phyloP scores from a whole-genome alignment of 2,113 vertebrate genomes.

The Verasper variegatus region DNA sequence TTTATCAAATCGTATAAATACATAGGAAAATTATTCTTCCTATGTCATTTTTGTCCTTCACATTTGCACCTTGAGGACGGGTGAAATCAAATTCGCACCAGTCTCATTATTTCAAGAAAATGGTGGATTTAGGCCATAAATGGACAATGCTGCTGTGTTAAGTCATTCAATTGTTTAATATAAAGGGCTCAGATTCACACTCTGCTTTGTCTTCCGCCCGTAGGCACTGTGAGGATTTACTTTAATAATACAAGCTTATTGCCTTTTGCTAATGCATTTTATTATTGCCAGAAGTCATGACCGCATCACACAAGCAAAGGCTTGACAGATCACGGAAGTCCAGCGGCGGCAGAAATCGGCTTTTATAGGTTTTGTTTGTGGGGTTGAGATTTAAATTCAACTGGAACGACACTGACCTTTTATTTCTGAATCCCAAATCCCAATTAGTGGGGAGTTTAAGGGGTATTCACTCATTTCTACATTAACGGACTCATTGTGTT shows the following conservation, averaged over 20 bases:
- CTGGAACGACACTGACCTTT: background rate
- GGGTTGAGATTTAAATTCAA: conserved; percentile 15
- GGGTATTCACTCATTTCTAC: background rate
- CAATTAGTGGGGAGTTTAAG: background rate
- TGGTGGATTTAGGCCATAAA: conserved; percentile 25
- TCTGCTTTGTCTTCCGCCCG: conserved; percentile 3
- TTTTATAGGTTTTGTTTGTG: conserved; percentile 8
- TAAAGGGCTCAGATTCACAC: conserved; percentile 22
- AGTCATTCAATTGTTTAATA: conserved; percentile 28
- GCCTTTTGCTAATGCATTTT: conserved; percentile 38
- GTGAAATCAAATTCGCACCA: conserved; percentile 33
- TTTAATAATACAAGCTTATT: conserved; percentile 45
- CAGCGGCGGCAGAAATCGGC: background rate
- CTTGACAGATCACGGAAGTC: conserved; percentile 10
- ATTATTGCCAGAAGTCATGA: conserved; percentile 29
- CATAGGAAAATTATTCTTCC: too few species aligned
- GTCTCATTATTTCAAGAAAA: conserved; percentile 39
- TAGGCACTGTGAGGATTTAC: conserved; percentile 32
- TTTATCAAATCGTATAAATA: too few species aligned
- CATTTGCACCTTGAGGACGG: conserved; percentile 6
- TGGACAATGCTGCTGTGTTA: conserved; percentile 12
- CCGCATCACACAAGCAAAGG: conserved; percentile 18
- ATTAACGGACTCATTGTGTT: background rate
- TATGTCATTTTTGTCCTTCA: background rate
- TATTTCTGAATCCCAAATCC: background rate